These are phyloP conservation scores for Oncopodura yosiiana DNA, from an alignment of 1,140 invertebrate species.

Conservation along the genomic window DNA sequence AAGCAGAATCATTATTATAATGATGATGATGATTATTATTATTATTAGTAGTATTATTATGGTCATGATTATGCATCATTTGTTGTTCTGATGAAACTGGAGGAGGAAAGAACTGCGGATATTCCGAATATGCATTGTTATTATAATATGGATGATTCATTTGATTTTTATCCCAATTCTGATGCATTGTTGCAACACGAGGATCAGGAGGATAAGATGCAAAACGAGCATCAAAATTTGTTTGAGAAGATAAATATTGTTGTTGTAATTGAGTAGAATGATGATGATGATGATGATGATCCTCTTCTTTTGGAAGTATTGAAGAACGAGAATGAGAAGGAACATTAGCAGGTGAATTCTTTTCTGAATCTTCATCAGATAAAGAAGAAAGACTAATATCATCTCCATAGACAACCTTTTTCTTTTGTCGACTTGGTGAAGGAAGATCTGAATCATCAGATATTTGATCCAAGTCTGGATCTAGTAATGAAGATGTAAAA, in stretches of 20 bases:
- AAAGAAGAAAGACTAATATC: conserved; percentile 28
- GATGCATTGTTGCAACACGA: background rate
- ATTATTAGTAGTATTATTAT: too few species aligned
- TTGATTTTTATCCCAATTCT: background rate
- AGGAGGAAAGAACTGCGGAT: conserved; percentile 21
- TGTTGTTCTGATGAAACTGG: conserved; percentile 13
- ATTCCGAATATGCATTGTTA: background rate
- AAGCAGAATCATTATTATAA: too few species aligned
- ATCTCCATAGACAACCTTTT: background rate
- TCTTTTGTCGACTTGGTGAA: background rate
- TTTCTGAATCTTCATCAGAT: conserved; percentile 25
- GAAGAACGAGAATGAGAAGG: conserved; percentile 17
- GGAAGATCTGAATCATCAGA: conserved; percentile 28
- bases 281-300: too few species aligned
- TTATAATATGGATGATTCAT: background rate
- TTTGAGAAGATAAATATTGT: background rate
- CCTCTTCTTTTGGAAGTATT: conserved; percentile 2
- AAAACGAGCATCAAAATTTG: background rate
- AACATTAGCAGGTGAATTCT: conserved; percentile 17
- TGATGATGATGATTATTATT: too few species aligned
- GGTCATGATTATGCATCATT: too few species aligned
- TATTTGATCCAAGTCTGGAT: conserved; percentile 26
- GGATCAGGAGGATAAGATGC: background rate
- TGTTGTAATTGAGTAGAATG: too few species aligned
- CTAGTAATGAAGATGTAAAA: background rate